Evolutionary conservation across 2,797 vertebrate genomes (phyloP).

Genomic region (Macropodus opercularis): DNA sequence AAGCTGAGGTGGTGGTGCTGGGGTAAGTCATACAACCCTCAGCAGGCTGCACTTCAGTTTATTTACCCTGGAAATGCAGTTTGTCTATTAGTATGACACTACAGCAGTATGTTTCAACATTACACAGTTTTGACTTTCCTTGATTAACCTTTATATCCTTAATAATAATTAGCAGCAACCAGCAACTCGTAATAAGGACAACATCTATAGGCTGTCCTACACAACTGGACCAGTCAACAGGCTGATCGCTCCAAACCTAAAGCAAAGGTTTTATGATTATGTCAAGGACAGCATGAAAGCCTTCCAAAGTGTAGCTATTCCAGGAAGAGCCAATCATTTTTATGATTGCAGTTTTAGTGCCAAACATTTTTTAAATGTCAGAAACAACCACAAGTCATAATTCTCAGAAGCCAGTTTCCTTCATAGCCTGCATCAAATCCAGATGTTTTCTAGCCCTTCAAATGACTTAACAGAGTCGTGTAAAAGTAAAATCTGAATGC

Average conservation of each 20-base stretch:
- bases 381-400: slow-evolving; percentile 15
- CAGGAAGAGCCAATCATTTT: slow-evolving; percentile 6
- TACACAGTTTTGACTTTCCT: background rate
- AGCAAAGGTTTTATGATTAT: slow-evolving; percentile 1
- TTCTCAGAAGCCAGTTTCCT: background rate
- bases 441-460: background rate
- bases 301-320: slow-evolving; percentile 13
- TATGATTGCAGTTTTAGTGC: background rate
- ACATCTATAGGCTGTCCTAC: background rate
- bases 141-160: no score
- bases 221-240: background rate
- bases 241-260: background rate
- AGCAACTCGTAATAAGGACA: background rate
- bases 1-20: slow-evolving; percentile 10
- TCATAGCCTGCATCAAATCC: background rate
- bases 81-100: slow-evolving; percentile 8
- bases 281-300: slow-evolving; percentile 4
- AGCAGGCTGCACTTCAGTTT: slow-evolving; percentile 44
- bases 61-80: slow-evolving; percentile 40
- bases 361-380: slow-evolving; percentile 21
- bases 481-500: slow-evolving; percentile 5
- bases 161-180: no score
- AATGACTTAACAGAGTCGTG: background rate
- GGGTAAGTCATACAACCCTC: slow-evolving; percentile 66
- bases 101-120: slow-evolving; percentile 18